phyloP scores from a whole-genome alignment of 2,888 invertebrate genomes.

The Caenorhabditis sulstoni region DNA sequence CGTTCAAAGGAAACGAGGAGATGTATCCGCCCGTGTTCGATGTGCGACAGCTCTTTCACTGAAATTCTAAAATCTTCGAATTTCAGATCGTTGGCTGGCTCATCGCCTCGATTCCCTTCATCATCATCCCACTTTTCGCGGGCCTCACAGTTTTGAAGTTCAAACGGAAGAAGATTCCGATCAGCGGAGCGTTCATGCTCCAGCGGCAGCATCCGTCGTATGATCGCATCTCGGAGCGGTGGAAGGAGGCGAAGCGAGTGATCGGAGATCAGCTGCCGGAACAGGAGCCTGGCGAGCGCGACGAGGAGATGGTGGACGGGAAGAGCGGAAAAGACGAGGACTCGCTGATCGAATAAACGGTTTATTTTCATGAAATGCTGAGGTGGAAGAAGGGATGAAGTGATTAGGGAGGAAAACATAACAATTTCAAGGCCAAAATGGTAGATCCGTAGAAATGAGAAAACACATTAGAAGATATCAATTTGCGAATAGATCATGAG shows the following conservation, averaged over 20 bases:
- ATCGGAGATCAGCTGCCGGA: constrained; percentile 31
- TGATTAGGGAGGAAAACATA: too few species aligned
- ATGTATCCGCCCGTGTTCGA: constrained; percentile 46
- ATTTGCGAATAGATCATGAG: too few species aligned
- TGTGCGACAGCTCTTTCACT: too few species aligned
- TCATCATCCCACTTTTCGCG: constrained; percentile 29
- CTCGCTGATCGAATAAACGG: too few species aligned
- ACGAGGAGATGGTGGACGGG: constrained; percentile 13
- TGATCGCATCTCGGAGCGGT: constrained; percentile 4
- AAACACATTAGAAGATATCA: too few species aligned
- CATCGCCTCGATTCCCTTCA: constrained; percentile 26
- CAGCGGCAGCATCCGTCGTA: constrained; percentile 16
- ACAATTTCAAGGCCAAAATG: too few species aligned
- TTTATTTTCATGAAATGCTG: too few species aligned
- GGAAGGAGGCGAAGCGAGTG: constrained; percentile 28
- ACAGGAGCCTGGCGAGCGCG: constrained; percentile 25
- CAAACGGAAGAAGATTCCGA: background rate
- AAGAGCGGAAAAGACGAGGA: background rate
- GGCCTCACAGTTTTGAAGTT: constrained; percentile 12
- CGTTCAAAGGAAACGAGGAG: constrained; percentile 13
- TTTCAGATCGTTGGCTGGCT: constrained; percentile 36
- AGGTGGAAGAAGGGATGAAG: too few species aligned
- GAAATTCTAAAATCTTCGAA: too few species aligned
- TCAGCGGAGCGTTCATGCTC: constrained; percentile 2
- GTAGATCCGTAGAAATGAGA: too few species aligned